Conservation (phyloP, 2,113 vertebrate species). For the Eulemur rufifrons region DNA sequence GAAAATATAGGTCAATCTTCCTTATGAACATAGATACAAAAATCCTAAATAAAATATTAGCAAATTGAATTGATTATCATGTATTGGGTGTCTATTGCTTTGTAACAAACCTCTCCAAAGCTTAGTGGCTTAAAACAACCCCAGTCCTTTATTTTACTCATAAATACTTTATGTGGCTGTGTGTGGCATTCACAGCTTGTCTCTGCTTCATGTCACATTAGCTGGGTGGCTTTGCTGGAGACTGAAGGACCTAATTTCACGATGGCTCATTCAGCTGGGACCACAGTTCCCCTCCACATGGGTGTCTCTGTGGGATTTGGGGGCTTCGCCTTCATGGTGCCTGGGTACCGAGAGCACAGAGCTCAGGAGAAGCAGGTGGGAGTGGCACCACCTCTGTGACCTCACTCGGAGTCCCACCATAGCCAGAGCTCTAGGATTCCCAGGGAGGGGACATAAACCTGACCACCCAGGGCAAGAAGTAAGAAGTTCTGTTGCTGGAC, state of each 20-base stretch:
- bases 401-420: background rate
- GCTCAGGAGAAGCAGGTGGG: background rate
- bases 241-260: background rate
- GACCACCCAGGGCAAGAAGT: accelerated
- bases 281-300: accelerated
- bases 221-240: too few relatives aligned
- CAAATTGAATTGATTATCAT: background rate
- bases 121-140: background rate
- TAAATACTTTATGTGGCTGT: background rate
- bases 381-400: background rate
- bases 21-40: background rate
- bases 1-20: background rate
- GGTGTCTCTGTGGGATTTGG: too few relatives aligned
- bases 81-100: background rate
- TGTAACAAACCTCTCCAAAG: background rate
- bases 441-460: background rate
- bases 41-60: background rate
- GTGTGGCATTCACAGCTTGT: too few relatives aligned
- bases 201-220: accelerated
- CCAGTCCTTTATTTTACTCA: background rate
- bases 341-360: background rate
- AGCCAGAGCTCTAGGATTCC: background rate
- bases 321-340: background rate
- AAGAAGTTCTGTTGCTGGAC: background rate
- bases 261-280: background rate